These are phyloP conservation scores for Calyptomena viridis DNA, from an alignment of 2,113 vertebrate genomes.

Conservation along the genomic window DNA sequence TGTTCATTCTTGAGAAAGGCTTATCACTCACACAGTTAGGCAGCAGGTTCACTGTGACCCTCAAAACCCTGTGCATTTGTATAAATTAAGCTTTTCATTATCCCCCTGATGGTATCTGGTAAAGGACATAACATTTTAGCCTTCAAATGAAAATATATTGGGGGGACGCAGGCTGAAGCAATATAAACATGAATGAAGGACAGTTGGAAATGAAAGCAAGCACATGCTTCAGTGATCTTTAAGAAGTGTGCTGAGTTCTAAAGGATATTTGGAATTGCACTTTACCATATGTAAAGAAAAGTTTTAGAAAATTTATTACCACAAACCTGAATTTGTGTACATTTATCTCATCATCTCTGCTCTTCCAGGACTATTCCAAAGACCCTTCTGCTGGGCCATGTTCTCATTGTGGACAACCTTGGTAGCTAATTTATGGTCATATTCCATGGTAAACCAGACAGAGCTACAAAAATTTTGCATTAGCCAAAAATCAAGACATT, in stretches of 20 bases:
- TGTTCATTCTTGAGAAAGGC: neutral
- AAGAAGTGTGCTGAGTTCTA: neutral
- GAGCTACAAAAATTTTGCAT: neutral
- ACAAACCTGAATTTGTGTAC: neutral
- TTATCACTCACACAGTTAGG: neutral
- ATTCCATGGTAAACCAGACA: neutral
- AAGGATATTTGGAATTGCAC: neutral
- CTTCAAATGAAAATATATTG: neutral
- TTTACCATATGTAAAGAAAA: neutral
- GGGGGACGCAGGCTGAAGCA: fast-evolving
- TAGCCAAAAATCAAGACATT: neutral
- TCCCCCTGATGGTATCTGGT: neutral
- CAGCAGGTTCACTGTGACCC: neutral
- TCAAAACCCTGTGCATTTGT: neutral
- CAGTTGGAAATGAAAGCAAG: neutral
- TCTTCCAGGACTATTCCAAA: neutral
- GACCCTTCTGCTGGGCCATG: neutral
- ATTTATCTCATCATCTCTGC: neutral
- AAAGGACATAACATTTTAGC: neutral
- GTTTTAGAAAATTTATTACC: neutral
- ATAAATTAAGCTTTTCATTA: neutral
- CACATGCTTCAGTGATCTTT: neutral
- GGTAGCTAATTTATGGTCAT: fast-evolving
- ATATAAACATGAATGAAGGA: neutral
- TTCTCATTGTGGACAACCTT: neutral